Percentiles rank a stretch among this genome's conserved stretches.
These are phyloP conservation scores for Ectemnius lituratus DNA, from an alignment of 2,888 invertebrate genomes.

Conservation along the genomic window DNA sequence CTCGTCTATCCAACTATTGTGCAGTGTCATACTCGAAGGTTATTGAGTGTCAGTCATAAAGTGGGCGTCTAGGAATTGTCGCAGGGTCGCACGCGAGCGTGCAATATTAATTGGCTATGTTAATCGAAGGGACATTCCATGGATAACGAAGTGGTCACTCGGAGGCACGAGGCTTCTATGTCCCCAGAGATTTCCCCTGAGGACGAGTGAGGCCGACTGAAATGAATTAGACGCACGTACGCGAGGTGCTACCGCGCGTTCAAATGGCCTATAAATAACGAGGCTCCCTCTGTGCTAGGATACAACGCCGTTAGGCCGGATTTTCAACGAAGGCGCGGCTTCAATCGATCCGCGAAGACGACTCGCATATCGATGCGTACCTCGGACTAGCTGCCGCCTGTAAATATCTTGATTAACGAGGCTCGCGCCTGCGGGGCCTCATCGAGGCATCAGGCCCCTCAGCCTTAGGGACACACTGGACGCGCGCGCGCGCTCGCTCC, in stretches of 20 bases:
- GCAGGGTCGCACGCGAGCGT: no score
- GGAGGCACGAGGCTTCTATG: constrained; percentile 5
- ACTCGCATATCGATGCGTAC: constrained; percentile 62
- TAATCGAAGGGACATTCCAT: constrained; percentile 32
- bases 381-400: constrained; percentile 65
- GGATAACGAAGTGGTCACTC: not conserved
- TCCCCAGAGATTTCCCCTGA: constrained; percentile 37
- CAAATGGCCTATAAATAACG: constrained; percentile 70
- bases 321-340: constrained; percentile 65
- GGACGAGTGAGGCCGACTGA: constrained; percentile 49
- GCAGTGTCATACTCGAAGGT: no score
- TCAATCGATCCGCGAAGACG: constrained; percentile 61
- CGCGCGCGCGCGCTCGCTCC: constrained; percentile 11
- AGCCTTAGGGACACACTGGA: constrained; percentile 1
- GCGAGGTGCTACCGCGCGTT: constrained; percentile 61
- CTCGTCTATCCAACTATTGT: no score
- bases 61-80: no score
- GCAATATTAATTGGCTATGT: constrained; percentile 33
- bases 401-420: constrained; percentile 71
- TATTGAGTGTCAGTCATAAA: no score
- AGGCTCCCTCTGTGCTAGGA: constrained; percentile 41
- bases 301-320: constrained; percentile 61
- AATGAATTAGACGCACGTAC: constrained; percentile 64
- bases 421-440: constrained; percentile 31
- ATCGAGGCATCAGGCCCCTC: not conserved